Evolutionary conservation across 2,888 invertebrate genomes (phyloP).

Genomic region (Metacarcinus magister): DNA sequence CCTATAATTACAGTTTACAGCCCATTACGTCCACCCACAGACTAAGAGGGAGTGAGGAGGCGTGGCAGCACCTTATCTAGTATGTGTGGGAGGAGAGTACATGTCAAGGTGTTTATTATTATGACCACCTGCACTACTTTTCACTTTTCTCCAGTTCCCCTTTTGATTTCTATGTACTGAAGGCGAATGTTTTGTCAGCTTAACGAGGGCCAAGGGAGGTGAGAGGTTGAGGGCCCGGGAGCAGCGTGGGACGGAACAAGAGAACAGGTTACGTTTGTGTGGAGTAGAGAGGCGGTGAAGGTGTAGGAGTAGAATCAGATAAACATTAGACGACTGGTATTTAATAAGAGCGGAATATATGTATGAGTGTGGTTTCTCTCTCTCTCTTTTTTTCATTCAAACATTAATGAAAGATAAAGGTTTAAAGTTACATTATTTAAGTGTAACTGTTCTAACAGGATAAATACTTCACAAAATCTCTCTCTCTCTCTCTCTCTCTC

Average conservation of each 20-base stretch:
- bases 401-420: too few relatives aligned
- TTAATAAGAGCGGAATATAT: neutral
- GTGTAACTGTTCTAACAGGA: too few relatives aligned
- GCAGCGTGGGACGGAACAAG: neutral
- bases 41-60: neutral
- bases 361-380: neutral
- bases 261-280: neutral
- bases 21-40: neutral
- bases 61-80: constrained; percentile 4
- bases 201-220: neutral
- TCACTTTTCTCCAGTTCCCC: neutral
- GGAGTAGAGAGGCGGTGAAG: neutral
- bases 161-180: neutral
- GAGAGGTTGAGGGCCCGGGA: neutral
- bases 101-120: neutral
- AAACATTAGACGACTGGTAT: neutral
- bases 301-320: neutral
- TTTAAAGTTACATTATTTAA: too few relatives aligned
- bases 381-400: neutral
- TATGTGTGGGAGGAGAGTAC: neutral
- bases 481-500: constrained; percentile 31
- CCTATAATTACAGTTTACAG: neutral
- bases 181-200: constrained; percentile 27
- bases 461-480: neutral
- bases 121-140: constrained; percentile 5